These are phyloP conservation scores for Papilio gigon DNA, from an alignment of 2,888 invertebrate genomes.

Conservation along the genomic window DNA sequence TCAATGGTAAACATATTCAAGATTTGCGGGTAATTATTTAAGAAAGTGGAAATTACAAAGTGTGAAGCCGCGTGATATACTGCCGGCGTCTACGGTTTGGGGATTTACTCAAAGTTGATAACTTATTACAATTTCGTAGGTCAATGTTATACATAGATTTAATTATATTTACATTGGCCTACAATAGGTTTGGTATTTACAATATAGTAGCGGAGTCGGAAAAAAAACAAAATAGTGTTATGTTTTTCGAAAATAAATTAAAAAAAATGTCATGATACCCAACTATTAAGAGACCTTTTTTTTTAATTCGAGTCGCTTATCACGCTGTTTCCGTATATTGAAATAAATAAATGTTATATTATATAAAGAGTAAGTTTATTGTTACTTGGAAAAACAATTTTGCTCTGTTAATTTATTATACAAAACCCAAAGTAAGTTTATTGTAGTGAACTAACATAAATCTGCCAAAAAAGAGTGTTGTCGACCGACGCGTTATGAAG, in stretches of 20 bases:
- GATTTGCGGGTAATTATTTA: too few species aligned
- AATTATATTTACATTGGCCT: not conserved
- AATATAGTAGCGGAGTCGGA: too few species aligned
- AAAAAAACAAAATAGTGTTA: too few species aligned
- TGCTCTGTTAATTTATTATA: not conserved
- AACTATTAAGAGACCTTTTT: too few species aligned
- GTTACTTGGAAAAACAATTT: slow-evolving; percentile 2
- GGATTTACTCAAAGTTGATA: not conserved
- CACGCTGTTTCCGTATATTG: not conserved
- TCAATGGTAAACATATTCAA: too few species aligned
- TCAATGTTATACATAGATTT: not conserved
- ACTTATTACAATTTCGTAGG: not conserved
- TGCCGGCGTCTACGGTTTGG: too few species aligned
- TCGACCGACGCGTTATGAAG: slow-evolving; percentile 17
- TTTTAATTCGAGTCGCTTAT: too few species aligned
- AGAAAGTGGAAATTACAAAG: too few species aligned
- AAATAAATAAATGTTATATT: not conserved
- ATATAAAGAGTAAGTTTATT: not conserved
- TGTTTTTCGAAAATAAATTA: too few species aligned
- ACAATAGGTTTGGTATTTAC: not conserved
- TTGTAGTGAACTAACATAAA: slow-evolving; percentile 24
- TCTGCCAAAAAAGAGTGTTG: slow-evolving; percentile 28
- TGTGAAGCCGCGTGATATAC: too few species aligned
- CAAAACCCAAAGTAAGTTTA: slow-evolving; percentile 21
- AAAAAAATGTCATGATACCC: too few species aligned